These are phyloP conservation scores for Diprion similis DNA, from an alignment of 1,140 invertebrate species.

Conservation along the genomic window DNA sequence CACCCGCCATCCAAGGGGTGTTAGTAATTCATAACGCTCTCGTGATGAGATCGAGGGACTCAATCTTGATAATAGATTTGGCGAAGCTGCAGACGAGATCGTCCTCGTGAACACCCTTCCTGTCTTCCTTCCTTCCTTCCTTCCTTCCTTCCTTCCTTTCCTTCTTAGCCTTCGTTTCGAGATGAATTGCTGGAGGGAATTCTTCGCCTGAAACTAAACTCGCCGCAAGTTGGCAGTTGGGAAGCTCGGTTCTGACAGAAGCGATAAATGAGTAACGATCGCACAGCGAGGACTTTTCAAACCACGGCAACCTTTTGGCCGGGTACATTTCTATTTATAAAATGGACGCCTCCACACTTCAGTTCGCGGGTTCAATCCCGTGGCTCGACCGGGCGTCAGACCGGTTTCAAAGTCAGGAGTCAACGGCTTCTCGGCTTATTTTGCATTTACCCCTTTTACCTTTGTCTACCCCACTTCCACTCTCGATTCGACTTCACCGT, in stretches of 20 bases:
- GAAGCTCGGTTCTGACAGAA: too few relatives aligned
- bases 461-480: neutral
- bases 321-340: neutral
- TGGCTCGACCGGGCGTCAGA: neutral
- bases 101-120: too few relatives aligned
- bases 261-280: too few relatives aligned
- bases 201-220: too few relatives aligned
- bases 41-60: constrained; percentile 1
- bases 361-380: neutral
- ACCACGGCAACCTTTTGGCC: neutral
- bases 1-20: neutral
- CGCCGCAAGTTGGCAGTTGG: too few relatives aligned
- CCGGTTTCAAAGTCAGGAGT: constrained; percentile 12
- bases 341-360: neutral
- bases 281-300: neutral
- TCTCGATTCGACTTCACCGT: neutral
- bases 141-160: too few relatives aligned
- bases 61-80: neutral
- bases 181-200: too few relatives aligned
- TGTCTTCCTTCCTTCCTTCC: too few relatives aligned
- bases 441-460: constrained; percentile 2
- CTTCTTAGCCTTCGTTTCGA: too few relatives aligned
- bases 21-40: constrained; percentile 4
- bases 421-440: constrained; percentile 8
- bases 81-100: too few relatives aligned